Conservation (phyloP, 2,797 vertebrate species). For the Epinephelus coioides region DNA sequence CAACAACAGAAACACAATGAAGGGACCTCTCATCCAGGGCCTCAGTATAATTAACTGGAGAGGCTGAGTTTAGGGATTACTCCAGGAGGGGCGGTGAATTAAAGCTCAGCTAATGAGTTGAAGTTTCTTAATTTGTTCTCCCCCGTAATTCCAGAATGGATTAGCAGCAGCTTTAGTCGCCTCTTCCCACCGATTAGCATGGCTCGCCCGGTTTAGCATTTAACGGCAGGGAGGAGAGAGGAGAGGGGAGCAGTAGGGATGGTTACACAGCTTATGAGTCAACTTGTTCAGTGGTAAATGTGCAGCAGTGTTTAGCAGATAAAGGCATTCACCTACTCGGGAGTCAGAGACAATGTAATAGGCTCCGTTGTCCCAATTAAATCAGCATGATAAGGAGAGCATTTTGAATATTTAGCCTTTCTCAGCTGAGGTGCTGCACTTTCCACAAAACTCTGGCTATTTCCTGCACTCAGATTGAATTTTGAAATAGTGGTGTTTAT, state of each 20-base stretch:
- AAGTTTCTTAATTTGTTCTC: conserved; percentile 90
- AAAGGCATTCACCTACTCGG: conserved; percentile 62
- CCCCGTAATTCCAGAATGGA: conserved; percentile 88
- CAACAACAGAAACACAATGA: conserved; percentile 75
- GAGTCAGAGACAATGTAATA: conserved; percentile 51
- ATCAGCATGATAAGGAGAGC: conserved; percentile 43
- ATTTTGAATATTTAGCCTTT: not conserved
- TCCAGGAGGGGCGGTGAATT: conserved; percentile 86
- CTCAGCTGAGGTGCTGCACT: conserved; percentile 4
- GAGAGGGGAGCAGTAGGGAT: conserved; percentile 59
- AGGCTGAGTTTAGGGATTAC: conserved; percentile 87
- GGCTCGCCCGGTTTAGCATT: conserved; percentile 76
- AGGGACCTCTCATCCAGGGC: conserved; percentile 80
- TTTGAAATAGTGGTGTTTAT: conserved; percentile 1
- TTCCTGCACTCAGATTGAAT: not conserved
- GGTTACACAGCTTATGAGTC: conserved; percentile 74
- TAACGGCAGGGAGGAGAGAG: conserved; percentile 59
- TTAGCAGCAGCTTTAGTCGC: conserved; percentile 88
- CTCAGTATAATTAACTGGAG: conserved; percentile 86
- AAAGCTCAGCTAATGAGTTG: conserved; percentile 89
- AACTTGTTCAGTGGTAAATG: conserved; percentile 68
- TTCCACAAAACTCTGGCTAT: not conserved
- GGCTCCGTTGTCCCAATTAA: conserved; percentile 50
- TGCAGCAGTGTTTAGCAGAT: conserved; percentile 64
- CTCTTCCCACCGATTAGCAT: conserved; percentile 84